Evolutionary conservation across 2,113 vertebrate species (phyloP).

Genomic region (Oriolus oriolus): DNA sequence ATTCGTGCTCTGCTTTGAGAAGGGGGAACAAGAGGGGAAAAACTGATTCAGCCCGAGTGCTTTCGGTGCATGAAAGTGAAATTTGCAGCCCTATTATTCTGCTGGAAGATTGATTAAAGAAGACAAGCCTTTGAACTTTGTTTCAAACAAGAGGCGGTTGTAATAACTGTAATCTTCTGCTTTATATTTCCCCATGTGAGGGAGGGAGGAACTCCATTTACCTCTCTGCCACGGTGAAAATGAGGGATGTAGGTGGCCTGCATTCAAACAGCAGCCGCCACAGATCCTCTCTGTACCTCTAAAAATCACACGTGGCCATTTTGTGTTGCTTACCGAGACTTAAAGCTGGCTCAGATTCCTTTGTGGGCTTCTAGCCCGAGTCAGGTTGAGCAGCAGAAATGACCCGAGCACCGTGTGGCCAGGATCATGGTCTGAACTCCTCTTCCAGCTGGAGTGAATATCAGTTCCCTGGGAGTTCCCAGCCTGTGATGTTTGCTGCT

Average conservation of each 20-base stretch:
- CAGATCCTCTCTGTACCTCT: not conserved
- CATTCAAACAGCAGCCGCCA: not conserved
- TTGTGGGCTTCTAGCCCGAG: not conserved
- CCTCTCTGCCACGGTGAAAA: not conserved
- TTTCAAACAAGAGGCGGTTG: slow-evolving; percentile 46
- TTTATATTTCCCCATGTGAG: not conserved
- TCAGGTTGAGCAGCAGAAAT: not conserved
- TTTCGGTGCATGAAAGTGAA: slow-evolving; percentile 54
- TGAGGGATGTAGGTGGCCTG: not conserved
- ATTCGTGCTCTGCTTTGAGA: slow-evolving; percentile 16
- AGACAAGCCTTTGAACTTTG: slow-evolving; percentile 60
- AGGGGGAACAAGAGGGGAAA: not conserved
- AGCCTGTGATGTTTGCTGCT: not conserved
- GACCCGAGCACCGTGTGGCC: not conserved
- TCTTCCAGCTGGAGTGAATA: not conserved
- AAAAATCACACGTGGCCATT: not conserved
- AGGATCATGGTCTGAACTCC: not conserved
- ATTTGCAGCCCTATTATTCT: slow-evolving; percentile 53
- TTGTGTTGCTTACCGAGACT: not conserved
- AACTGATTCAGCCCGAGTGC: not conserved
- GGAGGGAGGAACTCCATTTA: slow-evolving; percentile 1
- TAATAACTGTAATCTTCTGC: slow-evolving; percentile 52
- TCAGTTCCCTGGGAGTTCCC: not conserved
- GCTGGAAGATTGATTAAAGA: slow-evolving; percentile 61
- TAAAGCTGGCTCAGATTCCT: not conserved